Evolutionary conservation across 2,888 invertebrate genomes (phyloP), one percentile per base, ranked within the genome.

Genomic region (Sturmia bella): DNA sequence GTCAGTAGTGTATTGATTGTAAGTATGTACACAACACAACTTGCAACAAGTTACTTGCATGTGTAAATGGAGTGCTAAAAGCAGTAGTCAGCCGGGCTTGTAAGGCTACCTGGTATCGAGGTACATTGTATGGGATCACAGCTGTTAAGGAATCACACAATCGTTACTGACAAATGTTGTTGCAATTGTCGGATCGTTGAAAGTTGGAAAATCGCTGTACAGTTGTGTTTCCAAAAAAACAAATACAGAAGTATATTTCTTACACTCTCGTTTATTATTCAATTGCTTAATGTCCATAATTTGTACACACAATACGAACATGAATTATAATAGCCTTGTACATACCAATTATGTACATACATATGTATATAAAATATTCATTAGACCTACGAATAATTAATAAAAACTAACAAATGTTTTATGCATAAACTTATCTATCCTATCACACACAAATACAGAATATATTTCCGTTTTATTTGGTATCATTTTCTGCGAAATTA

Each of bases 221-320:
- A n/a, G n/a, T n/a, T n/a, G n/a, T n/a, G n/a, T n/a, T n/a, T n/a
- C n/a, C n/a, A 32, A 32, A 7, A 9, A 32, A 32, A 32, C 3
- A 32, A 9, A 5, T 7, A 32, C 32, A 32, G 1, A 6, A 7
- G 1, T 9, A 32, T 32, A 32, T 32, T 32, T 56, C 41, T 45
- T 56, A 32, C 32, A 27, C 6, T 43, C 15, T 64, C n/a, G 27
- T 7, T 21, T 37, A 32, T 32, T 32, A 7, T 32, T 32, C 9
- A 32, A 32, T 32, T 27, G 37, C 19, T 45, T 45, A 59, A 61
- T 61, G 66, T 56, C 21, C 32, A 41, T 66, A 68, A 66, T 68
- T 78, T 74, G 69, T 80, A 80, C 74, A 69, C 63, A 72, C 50
- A 66, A 73, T 74, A 56, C 74, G 48, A 74, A 74, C 68, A 41